Evolutionary conservation across 2,113 vertebrate species (phyloP).

Genomic region (Callorhinus ursinus): DNA sequence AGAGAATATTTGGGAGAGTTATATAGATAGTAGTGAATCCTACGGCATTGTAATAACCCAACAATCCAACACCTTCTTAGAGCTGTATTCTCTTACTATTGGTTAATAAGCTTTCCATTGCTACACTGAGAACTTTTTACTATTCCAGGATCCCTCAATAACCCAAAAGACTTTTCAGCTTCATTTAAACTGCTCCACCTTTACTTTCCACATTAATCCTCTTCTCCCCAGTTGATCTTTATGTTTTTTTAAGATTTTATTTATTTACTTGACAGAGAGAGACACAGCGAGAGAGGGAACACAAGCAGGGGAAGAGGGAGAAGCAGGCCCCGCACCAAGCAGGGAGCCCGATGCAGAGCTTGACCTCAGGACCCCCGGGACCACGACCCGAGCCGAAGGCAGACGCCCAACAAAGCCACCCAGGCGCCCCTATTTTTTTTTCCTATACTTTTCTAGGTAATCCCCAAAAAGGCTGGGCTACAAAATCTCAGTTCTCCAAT

Average conservation of each 20-base stretch:
- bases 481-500: slow-evolving; percentile 1
- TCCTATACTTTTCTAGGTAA: not conserved
- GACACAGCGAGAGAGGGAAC: too few relatives aligned
- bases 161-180: not conserved
- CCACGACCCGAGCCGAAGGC: too few relatives aligned
- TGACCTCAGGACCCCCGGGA: too few relatives aligned
- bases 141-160: not conserved
- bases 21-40: not conserved
- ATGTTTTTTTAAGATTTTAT: too few relatives aligned
- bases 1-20: not conserved
- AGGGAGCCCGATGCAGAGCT: too few relatives aligned
- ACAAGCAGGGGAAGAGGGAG: too few relatives aligned
- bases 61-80: not conserved
- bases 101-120: not conserved
- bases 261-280: too few relatives aligned
- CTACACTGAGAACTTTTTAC: not conserved
- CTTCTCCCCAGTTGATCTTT: not conserved
- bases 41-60: not conserved
- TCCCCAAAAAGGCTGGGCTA: not conserved
- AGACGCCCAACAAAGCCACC: too few relatives aligned
- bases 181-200: slow-evolving; percentile 3
- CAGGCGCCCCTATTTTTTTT: not conserved
- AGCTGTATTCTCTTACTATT: not conserved
- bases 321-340: too few relatives aligned
- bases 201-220: not conserved